phyloP scores from a whole-genome alignment of 92 coral and sea anemone genomes.

The Phenganax stokvisi region DNA sequence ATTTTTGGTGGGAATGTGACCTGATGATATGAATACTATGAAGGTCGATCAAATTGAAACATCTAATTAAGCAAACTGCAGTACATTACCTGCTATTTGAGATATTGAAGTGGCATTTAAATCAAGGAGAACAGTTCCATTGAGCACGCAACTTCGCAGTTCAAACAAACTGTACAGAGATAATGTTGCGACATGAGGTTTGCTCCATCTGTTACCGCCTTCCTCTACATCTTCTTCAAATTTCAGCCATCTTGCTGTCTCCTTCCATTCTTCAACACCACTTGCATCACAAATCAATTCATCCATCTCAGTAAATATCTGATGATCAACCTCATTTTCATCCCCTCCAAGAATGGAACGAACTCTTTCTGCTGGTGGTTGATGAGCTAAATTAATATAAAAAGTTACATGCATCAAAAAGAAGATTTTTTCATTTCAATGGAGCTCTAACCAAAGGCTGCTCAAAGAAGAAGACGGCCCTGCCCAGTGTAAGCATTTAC shows the following conservation, averaged over 20 bases:
- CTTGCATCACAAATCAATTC: constrained; percentile 62
- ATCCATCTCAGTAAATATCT: constrained; percentile 81
- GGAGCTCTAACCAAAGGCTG: background rate
- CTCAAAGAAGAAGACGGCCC: background rate
- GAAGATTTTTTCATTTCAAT: background rate
- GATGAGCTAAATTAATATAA: constrained; percentile 35
- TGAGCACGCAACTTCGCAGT: constrained; percentile 75
- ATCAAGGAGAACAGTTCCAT: constrained; percentile 83
- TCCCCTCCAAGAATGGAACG: constrained; percentile 99
- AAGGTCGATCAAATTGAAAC: no score
- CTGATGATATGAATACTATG: no score
- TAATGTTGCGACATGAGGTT: constrained; percentile 94
- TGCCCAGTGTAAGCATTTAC: background rate
- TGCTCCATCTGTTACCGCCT: constrained; percentile 98
- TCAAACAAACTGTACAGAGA: constrained; percentile 94
- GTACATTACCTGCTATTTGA: constrained; percentile 74
- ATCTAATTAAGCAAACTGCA: background rate
- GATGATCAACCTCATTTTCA: constrained; percentile 68
- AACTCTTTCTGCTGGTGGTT: constrained; percentile 74
- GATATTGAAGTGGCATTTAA: constrained; percentile 72
- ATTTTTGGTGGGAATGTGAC: no score
- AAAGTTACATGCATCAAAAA: background rate
- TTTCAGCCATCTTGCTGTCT: constrained; percentile 94
- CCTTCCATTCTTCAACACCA: constrained; percentile 87
- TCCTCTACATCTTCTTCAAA: constrained; percentile 99